phyloP scores from a whole-genome alignment of 1,140 invertebrate genomes.

The Neodiprion lecontei region DNA sequence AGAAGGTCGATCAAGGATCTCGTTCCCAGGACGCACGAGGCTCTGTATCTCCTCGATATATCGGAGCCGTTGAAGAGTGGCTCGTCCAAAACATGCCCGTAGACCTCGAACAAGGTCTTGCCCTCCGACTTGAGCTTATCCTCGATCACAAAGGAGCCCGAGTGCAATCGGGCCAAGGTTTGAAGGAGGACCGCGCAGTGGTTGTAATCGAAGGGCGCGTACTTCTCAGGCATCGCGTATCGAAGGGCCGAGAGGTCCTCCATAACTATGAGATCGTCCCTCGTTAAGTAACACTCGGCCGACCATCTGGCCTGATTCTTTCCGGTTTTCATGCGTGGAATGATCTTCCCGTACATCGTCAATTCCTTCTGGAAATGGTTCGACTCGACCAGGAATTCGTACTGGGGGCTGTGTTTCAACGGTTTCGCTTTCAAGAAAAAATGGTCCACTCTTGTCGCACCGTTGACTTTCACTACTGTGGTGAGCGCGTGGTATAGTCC shows the following conservation, averaged over 20 bases:
- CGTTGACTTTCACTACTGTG: conserved; percentile 30
- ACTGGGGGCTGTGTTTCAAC: conserved; percentile 41
- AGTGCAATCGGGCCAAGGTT: conserved; percentile 65
- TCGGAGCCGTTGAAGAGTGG: conserved; percentile 41
- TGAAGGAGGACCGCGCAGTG: conserved; percentile 60
- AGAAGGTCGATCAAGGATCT: conserved; percentile 45
- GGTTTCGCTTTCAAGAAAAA: conserved; percentile 64
- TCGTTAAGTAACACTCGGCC: conserved; percentile 60
- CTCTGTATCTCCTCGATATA: background rate
- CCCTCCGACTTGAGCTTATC: conserved; percentile 46
- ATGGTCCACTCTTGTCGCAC: conserved; percentile 32
- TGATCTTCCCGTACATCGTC: conserved; percentile 56
- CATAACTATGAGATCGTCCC: conserved; percentile 57
- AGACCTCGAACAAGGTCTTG: conserved; percentile 54
- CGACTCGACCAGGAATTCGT: conserved; percentile 55
- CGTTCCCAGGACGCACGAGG: conserved; percentile 27
- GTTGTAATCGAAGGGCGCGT: conserved; percentile 60
- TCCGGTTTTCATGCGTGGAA: conserved; percentile 52
- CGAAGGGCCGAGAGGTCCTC: conserved; percentile 62
- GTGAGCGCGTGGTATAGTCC: conserved; percentile 48
- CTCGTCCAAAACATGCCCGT: conserved; percentile 61
- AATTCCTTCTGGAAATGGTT: conserved; percentile 64
- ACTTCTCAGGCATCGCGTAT: conserved; percentile 61
- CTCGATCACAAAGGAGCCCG: conserved; percentile 64
- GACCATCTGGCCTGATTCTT: conserved; percentile 43